A percentile compares a stretch with the other conserved stretches of the same genome.
Conservation (phyloP, 2,888 invertebrate genomes). For the Therioaphis trifolii region DNA sequence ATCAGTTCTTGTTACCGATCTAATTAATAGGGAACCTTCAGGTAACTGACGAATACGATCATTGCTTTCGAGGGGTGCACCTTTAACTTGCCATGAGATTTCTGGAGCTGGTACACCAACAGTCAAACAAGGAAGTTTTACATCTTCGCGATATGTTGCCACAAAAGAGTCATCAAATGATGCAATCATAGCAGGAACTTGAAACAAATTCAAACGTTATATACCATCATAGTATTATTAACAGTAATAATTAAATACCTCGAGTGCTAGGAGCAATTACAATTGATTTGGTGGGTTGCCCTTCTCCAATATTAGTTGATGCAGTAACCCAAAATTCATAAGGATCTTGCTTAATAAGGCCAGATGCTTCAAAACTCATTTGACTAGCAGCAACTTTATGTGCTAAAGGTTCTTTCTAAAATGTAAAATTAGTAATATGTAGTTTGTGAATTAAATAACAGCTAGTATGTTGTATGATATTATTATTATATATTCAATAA, state of each 20-base stretch:
- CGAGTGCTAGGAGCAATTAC: constrained; percentile 84
- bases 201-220: constrained; percentile 65
- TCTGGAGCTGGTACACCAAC: constrained; percentile 92
- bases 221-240: constrained; percentile 15
- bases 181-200: constrained; percentile 93
- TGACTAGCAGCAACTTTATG: constrained; percentile 80
- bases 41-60: constrained; percentile 86
- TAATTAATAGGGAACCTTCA: constrained; percentile 91
- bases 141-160: constrained; percentile 91
- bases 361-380: constrained; percentile 88
- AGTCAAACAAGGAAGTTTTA: constrained; percentile 89
- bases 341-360: constrained; percentile 82
- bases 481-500: not conserved
- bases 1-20: constrained; percentile 88
- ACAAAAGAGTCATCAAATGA: constrained; percentile 95
- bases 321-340: constrained; percentile 97
- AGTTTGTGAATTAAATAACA: not conserved
- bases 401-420: constrained; percentile 67
- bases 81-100: constrained; percentile 89
- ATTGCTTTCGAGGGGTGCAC: constrained; percentile 80
- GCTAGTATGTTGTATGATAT: not conserved
- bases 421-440: constrained; percentile 4
- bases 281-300: constrained; percentile 88
- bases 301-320: constrained; percentile 93
- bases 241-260: constrained; percentile 71